Conservation (phyloP, 2,888 invertebrate genomes). For the Acanthosoma haemorrhoidale region DNA sequence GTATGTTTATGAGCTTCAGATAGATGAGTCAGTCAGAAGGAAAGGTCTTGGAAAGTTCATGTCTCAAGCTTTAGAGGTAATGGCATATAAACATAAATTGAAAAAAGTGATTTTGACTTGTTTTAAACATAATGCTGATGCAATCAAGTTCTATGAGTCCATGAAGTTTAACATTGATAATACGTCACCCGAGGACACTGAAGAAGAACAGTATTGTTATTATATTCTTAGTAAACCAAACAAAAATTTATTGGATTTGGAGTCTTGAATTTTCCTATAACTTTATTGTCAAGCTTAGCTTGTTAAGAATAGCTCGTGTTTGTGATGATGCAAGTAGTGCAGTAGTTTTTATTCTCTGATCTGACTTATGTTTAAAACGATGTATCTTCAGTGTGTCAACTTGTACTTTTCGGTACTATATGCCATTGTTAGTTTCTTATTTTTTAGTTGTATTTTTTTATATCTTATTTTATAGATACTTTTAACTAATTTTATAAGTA, state of each 20-base stretch:
- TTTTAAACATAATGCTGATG: slow-evolving; percentile 69
- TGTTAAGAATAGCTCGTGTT: too few species aligned
- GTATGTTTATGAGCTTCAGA: slow-evolving; percentile 84
- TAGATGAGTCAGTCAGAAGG: slow-evolving; percentile 62
- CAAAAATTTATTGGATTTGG: slow-evolving; percentile 20
- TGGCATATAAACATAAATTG: slow-evolving; percentile 70
- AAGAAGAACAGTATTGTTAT: slow-evolving; percentile 37
- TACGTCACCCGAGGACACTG: slow-evolving; percentile 55
- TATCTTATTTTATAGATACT: too few species aligned
- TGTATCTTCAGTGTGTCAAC: too few species aligned
- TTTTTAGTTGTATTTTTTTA: too few species aligned
- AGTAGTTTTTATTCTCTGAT: too few species aligned
- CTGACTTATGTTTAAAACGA: too few species aligned
- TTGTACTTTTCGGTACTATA: too few species aligned
- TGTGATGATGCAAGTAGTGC: too few species aligned
- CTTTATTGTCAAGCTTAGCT: too few species aligned
- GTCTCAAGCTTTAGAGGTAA: slow-evolving; percentile 68
- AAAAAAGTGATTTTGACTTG: slow-evolving; percentile 76
- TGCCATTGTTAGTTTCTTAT: too few species aligned
- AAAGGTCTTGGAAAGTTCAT: slow-evolving; percentile 79
- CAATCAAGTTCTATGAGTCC: slow-evolving; percentile 67
- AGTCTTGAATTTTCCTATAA: too few species aligned
- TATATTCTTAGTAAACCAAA: slow-evolving; percentile 40
- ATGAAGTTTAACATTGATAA: slow-evolving; percentile 58
- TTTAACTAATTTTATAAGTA: too few species aligned